Conservation (phyloP, 2,888 invertebrate genomes). For the Antheraea yamamai region DNA sequence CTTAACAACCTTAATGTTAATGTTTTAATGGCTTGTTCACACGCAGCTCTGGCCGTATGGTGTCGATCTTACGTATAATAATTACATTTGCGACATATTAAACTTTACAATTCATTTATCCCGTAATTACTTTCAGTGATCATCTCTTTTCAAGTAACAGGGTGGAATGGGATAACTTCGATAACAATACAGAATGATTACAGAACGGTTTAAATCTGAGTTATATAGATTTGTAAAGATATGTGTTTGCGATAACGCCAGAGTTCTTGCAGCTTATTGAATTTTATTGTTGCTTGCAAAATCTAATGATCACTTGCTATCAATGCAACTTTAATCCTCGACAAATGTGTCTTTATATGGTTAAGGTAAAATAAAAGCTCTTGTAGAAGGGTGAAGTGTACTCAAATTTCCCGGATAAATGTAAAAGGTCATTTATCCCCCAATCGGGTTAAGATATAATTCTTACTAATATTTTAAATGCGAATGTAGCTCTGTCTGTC, state of each 20-base stretch:
- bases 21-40: slow-evolving; percentile 1
- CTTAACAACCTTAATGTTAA: slow-evolving; percentile 15
- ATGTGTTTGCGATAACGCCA: neutral
- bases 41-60: neutral
- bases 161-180: neutral
- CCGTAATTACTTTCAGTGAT: neutral
- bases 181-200: neutral
- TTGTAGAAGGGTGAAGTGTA: neutral
- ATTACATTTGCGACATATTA: neutral
- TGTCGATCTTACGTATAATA: neutral
- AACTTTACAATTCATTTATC: neutral
- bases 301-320: neutral
- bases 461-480: neutral
- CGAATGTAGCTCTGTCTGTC: too few relatives aligned
- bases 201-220: neutral
- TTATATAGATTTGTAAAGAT: neutral
- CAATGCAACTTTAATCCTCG: neutral
- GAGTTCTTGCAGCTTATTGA: neutral
- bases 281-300: neutral
- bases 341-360: neutral
- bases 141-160: neutral
- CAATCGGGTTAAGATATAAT: neutral
- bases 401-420: neutral
- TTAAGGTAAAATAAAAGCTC: neutral
- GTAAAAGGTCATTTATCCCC: neutral